These are phyloP conservation scores for Taxidea taxus DNA, from an alignment of 2,113 vertebrate genomes.

Conservation along the genomic window DNA sequence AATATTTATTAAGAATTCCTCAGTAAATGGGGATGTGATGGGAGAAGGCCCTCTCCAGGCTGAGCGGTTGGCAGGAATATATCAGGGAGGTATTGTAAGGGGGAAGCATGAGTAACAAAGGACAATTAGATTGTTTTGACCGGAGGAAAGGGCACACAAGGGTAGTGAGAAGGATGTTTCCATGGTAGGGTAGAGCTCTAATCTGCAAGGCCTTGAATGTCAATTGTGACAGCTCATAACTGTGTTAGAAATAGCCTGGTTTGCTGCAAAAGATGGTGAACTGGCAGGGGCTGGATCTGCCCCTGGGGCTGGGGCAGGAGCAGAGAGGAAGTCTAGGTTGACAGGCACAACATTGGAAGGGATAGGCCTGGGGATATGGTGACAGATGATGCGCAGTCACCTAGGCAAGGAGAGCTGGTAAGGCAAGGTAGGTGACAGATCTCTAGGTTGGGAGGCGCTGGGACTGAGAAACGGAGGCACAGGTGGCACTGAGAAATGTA, in stretches of 20 bases:
- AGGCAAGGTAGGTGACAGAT: neutral
- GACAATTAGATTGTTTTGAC: neutral
- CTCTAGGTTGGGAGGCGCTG: neutral
- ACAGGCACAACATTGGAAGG: neutral
- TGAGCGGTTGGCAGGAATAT: neutral
- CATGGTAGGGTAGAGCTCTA: neutral
- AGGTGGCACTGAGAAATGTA: slow-evolving; percentile 50
- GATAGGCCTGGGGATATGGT: neutral
- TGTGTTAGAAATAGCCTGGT: neutral
- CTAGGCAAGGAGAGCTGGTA: neutral
- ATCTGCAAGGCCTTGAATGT: neutral
- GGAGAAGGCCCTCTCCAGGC: neutral
- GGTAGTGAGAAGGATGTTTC: neutral
- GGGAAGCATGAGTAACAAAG: neutral
- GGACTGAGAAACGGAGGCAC: neutral
- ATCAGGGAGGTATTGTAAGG: neutral
- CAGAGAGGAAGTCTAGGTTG: neutral
- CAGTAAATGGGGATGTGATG: neutral
- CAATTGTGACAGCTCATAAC: neutral
- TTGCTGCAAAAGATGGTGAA: neutral
- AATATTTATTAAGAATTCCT: slow-evolving; percentile 18
- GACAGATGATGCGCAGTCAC: neutral
- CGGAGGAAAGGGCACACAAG: neutral
- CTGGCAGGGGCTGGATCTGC: neutral
- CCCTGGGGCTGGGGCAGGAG: neutral